Conservation (phyloP, 2,113 vertebrate genomes). For the Noctilio leporinus region DNA sequence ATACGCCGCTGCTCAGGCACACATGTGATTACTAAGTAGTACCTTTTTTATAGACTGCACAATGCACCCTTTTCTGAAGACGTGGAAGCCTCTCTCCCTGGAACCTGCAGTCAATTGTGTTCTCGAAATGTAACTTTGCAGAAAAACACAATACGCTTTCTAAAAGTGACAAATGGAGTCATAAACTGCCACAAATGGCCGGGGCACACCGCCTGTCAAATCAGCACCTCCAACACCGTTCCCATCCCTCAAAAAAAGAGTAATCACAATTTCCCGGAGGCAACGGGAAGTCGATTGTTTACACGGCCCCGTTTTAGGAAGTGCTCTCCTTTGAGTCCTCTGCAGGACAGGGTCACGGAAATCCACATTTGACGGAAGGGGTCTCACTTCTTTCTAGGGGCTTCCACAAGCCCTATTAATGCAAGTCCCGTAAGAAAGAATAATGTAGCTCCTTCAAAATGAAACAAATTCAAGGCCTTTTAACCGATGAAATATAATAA, state of each 20-base stretch:
- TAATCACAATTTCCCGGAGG: not conserved
- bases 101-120: not conserved
- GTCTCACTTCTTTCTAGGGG: not conserved
- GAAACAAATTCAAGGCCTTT: not conserved
- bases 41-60: not conserved
- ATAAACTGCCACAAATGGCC: conserved; percentile 8
- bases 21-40: conserved; percentile 40
- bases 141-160: conserved; percentile 26
- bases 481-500: not conserved
- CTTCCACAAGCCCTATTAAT: not conserved
- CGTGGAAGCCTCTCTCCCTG: not conserved
- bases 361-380: not conserved
- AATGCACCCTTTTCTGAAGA: conserved; percentile 25
- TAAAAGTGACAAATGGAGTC: conserved; percentile 49
- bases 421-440: not conserved
- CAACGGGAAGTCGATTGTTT: not conserved
- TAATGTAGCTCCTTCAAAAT: not conserved
- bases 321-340: not conserved
- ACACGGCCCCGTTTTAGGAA: not conserved
- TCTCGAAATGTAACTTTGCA: conserved; percentile 29
- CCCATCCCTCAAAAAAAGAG: not conserved
- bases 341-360: not conserved
- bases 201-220: not conserved
- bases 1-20: conserved; percentile 32
- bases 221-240: not conserved